Evolutionary conservation across 1,140 invertebrate genomes (phyloP).

Genomic region (Apolygus lucorum): DNA sequence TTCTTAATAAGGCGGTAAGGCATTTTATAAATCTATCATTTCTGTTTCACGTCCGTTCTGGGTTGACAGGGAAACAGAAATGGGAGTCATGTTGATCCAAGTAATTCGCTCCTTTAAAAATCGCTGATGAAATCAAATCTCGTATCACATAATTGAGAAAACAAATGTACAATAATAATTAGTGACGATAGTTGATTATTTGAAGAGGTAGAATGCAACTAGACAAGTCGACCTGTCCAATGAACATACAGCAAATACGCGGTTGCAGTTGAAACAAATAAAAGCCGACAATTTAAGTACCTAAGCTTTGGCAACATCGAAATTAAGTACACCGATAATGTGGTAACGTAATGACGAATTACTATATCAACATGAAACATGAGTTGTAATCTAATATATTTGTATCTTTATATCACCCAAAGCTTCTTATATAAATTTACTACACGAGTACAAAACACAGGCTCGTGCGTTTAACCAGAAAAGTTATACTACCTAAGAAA

Average conservation of each 20-base stretch:
- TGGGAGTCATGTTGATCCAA: not conserved
- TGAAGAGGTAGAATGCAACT: not conserved
- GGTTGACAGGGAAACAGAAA: not conserved
- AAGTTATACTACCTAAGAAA: not conserved
- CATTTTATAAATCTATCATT: slow-evolving; percentile 18
- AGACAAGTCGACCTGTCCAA: not conserved
- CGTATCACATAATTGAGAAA: too few relatives aligned
- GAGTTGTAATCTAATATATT: slow-evolving; percentile 3
- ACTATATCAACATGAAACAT: not conserved
- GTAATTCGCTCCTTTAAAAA: too few relatives aligned
- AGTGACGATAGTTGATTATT: not conserved
- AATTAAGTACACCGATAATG: too few relatives aligned
- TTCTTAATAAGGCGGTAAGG: slow-evolving; percentile 15
- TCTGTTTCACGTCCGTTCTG: not conserved
- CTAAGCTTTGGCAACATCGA: too few relatives aligned
- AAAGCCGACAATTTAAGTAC: too few relatives aligned
- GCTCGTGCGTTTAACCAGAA: not conserved
- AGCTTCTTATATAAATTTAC: slow-evolving; percentile 16
- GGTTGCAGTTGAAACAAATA: not conserved
- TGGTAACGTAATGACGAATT: not conserved
- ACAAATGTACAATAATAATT: not conserved
- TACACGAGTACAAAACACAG: slow-evolving; percentile 5
- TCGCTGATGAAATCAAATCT: too few relatives aligned
- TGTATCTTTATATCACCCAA: slow-evolving; percentile 18
- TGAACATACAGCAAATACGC: not conserved